Base-by-base conservation (phyloP, 2,888 invertebrate species). In the Craniophora ligustri region DNA sequence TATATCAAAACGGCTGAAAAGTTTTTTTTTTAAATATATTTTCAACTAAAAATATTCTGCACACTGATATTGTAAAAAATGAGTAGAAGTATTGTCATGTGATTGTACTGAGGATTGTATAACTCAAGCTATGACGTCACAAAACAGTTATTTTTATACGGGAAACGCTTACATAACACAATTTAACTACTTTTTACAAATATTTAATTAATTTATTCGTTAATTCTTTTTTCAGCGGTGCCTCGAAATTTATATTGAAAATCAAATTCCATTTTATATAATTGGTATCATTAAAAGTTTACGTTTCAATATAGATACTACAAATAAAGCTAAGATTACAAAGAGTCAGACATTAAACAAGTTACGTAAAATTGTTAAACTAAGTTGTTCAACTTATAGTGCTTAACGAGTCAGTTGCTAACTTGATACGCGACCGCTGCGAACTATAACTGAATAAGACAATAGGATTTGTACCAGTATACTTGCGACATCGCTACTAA, bases 321-420 rank as follows among this genome's bases (percentile, higher is more conserved):
- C 14, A 45, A 31, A 48, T n/a, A 23, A 38, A 34, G 21, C 41
- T 62, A 38, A 40, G 10, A 64, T 44, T 18, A 35, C 34, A 35
- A 47, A 41, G 28, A 40, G 13, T 30, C 31, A 10, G 13, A 32
- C 48, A 53, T 21, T 55, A 67, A 50, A 65, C 36, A 62, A 67
- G 70, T 76, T 72, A 60, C 50, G 64, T 53, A 50, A 75, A 77
- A 78, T 72, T 73, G 65, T 51, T 59, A 71, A 78, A 78, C 71
- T 54, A 70, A 80, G 69, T 77, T 76, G 69, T 47, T 49, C 41
- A 65, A 76, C 74, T 78, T 73, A n/a, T n/a, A 48, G 62, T 57
- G 45, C 44, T 60, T 79, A 80, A 79, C 78, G 60, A 76, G 77
- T 67, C 54, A 75, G 72, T 73, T 63, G 21, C 58, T 67, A 81